phyloP scores from a whole-genome alignment of 1,140 invertebrate genomes.

The Solenopsis fugax region DNA sequence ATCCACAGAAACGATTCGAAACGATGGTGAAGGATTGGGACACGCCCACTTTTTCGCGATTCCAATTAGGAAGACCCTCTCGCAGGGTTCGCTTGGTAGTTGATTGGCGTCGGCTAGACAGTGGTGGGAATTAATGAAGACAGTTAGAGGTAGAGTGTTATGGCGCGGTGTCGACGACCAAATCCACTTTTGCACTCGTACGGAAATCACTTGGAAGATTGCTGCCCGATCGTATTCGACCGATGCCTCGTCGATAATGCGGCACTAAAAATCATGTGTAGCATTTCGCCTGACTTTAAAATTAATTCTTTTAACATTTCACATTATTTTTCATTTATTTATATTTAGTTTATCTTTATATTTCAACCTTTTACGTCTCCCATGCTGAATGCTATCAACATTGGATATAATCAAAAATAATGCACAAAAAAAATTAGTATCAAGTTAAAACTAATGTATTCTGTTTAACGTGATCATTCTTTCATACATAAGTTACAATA shows the following conservation, averaged over 20 bases:
- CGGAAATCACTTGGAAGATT: slow-evolving; percentile 48
- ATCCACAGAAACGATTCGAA: slow-evolving; percentile 61
- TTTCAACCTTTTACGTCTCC: background rate
- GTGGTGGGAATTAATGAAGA: slow-evolving; percentile 77
- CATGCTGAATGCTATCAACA: background rate
- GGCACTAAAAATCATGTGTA: background rate
- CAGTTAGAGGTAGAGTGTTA: slow-evolving; percentile 64
- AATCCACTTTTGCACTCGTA: slow-evolving; percentile 43
- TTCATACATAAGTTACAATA: too few species aligned
- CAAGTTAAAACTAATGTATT: too few species aligned
- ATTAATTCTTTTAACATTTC: background rate
- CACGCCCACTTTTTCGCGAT: slow-evolving; percentile 82
- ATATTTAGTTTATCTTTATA: background rate
- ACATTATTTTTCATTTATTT: background rate
- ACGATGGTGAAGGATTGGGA: slow-evolving; percentile 65
- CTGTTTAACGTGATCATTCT: too few species aligned
- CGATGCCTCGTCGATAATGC: background rate
- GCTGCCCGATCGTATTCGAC: background rate
- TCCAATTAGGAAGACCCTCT: slow-evolving; percentile 79
- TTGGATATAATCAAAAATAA: background rate
- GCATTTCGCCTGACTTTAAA: background rate
- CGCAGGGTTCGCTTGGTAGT: slow-evolving; percentile 69
- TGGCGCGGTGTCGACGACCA: slow-evolving; percentile 32
- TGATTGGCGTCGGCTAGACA: slow-evolving; percentile 73
- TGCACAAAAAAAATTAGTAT: too few species aligned